Conservation (phyloP, 2,113 vertebrate species). For the Myxocyprinus asiaticus region DNA sequence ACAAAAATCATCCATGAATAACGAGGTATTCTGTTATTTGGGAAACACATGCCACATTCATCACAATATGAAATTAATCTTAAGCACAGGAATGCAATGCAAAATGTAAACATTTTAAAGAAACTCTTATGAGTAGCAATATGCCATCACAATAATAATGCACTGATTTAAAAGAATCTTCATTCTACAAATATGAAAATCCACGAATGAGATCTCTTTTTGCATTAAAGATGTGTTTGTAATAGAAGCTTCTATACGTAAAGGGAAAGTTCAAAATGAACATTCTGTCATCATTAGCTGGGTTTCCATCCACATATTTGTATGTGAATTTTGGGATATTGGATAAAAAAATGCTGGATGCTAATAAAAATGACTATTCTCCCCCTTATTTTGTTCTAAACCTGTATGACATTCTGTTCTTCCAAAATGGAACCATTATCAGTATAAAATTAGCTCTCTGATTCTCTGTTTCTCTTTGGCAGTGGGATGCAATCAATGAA, state of each 20-base stretch:
- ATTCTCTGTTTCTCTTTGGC: conserved; percentile 12
- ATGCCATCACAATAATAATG: not conserved
- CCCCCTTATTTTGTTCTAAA: too few relatives aligned
- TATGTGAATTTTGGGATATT: too few relatives aligned
- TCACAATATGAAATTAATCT: conserved; percentile 28
- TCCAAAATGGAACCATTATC: too few relatives aligned
- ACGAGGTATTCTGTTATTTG: conserved; percentile 8
- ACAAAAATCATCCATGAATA: not conserved
- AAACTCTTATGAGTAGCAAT: not conserved
- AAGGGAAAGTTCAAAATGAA: too few relatives aligned
- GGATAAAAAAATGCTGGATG: too few relatives aligned
- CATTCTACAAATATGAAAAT: conserved; percentile 7
- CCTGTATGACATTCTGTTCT: too few relatives aligned
- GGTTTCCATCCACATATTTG: too few relatives aligned
- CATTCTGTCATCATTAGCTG: too few relatives aligned
- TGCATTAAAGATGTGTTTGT: not conserved
- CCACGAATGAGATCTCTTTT: not conserved
- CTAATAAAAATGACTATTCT: too few relatives aligned
- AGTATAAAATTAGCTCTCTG: not conserved
- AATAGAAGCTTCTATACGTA: not conserved
- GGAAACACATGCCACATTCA: conserved; percentile 16
- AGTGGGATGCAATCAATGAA: conserved; percentile 98
- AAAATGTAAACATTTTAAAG: conserved; percentile 30
- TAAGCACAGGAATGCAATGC: conserved; percentile 1
- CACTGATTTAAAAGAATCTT: not conserved